These are phyloP conservation scores for Hirudo medicinalis DNA, from an alignment of 1,140 invertebrate genomes.

Conservation along the genomic window DNA sequence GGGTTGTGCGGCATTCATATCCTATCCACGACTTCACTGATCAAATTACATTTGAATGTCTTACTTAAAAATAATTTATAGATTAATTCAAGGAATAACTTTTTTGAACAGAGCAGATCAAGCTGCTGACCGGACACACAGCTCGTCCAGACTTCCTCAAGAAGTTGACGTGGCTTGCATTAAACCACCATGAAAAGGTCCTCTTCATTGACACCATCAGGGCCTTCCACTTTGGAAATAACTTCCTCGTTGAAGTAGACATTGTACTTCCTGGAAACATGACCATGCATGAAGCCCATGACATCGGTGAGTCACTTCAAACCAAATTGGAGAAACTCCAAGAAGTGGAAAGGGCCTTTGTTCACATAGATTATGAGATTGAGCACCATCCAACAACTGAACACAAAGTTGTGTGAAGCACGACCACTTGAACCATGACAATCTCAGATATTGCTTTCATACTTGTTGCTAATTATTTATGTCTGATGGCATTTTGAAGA, in stretches of 20 bases:
- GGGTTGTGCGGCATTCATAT: no score
- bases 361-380: slow-evolving; percentile 43
- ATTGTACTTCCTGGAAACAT: slow-evolving; percentile 39
- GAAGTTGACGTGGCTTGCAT: slow-evolving; percentile 35
- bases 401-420: slow-evolving; percentile 33
- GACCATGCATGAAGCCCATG: slow-evolving; percentile 38
- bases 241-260: slow-evolving; percentile 40
- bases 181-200: slow-evolving; percentile 40
- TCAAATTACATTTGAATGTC: no score
- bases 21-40: no score
- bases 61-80: no score
- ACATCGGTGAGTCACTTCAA: slow-evolving; percentile 42
- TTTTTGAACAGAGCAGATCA: slow-evolving; percentile 32
- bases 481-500: no score
- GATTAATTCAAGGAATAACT: no score
- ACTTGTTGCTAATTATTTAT: no score
- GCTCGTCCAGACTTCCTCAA: slow-evolving; percentile 36
- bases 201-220: slow-evolving; percentile 42
- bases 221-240: slow-evolving; percentile 44
- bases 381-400: slow-evolving; percentile 35
- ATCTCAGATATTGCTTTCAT: no score
- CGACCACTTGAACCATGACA: no score
- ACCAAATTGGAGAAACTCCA: slow-evolving; percentile 39
- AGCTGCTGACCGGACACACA: slow-evolving; percentile 35
- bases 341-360: slow-evolving; percentile 44